Evolutionary conservation across 2,888 invertebrate genomes (phyloP), one percentile per base, ranked within the genome.

Genomic region (Drosophila basisetae): DNA sequence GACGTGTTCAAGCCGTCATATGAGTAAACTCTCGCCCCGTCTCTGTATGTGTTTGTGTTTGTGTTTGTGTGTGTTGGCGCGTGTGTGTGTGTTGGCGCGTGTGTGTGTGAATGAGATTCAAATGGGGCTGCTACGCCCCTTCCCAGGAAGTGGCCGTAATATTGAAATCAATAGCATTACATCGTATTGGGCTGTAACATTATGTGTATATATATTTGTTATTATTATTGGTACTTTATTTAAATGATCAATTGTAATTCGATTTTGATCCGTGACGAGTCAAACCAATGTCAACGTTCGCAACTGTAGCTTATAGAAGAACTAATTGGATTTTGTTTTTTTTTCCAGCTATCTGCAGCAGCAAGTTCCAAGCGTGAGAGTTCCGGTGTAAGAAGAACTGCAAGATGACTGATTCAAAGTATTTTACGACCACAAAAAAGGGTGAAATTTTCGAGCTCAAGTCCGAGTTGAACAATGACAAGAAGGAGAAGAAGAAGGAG

Each of bases 401-500:
- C 68, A 92, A 84, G 65, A 99, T 99, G 99, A 99, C 99, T 54
- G 99, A 99, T 94, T 99, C 99, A 61, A 99, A 99, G 94, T 99
- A 99, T 94, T 99, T 99, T 93, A 99, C 99, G 11, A 99, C 99
- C 77, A 99, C 99, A 77, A 99, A 99, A 94, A 99, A 99, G 94
- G 99, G 99, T 87, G 99, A 99, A 94, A 99, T 99, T 92, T 99
- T 99, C 94, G 99, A 99, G 94, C 94, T 99, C 65, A 99, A 99
- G 94, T 99, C 99, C 9, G 99, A 99, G 94, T 94, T 99, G 66
- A 99, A 99, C 94, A 99, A 98, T 95, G 99, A 99, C 93, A 99
- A 99, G 94, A 99, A 99, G 91, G 99, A 99, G 92, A 99, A 99
- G 94, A 99, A 99, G 94, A 97, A 99, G 92, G 99, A 99, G 94